Base-by-base conservation (phyloP, 2,797 vertebrate genomes). In the Paedocypris micromegethes region DNA sequence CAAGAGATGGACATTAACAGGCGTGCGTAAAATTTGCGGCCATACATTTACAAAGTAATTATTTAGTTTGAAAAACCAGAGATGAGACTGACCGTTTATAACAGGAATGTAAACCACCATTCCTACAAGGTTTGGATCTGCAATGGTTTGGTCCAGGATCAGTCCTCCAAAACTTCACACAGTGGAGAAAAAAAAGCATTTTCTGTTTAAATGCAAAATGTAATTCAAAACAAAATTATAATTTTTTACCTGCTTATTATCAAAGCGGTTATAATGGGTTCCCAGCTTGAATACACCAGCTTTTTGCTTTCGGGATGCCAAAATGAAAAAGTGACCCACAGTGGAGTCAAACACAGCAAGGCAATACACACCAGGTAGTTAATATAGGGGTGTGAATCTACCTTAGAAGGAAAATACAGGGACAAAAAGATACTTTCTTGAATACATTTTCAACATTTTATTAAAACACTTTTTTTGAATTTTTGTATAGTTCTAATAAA, bases 211-310 rank as follows among this genome's bases (percentile, higher is more conserved):
- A 63, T 9, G 38, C 2, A 40, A 49, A 48, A 23, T 9, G 38
- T 59, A 47, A 43, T 3, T 53, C 7, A 64, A 23, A 38, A 53
- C 7, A 4, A 56, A 49, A 8, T 2, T 5, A 2, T 7, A 9
- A 68, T 46, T 4, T 70, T 62, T 62, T 9, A 98, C 95, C 96
- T 98, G 90, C 95, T 98, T 73, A 98, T 95, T 58, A 91, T 54
- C 93, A 97, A 93, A 23, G 94, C 93, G 65, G 92, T 95, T 55
- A 97, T 90, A 78, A 98, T 92, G 9, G 96, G 94, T 75, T 96
- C 94, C 96, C 95, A 98, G 72, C 94, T 92, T 41, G 92, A 91
- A 63, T 89, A 86, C 38, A 98, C 92, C 71, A 98, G 90, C 52
- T 90, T 90, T 75, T 87, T 89, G 79, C 93, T 96, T 74, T 90